Conservation (phyloP, 2,888 invertebrate genomes). For the Trachelus iudaicus region DNA sequence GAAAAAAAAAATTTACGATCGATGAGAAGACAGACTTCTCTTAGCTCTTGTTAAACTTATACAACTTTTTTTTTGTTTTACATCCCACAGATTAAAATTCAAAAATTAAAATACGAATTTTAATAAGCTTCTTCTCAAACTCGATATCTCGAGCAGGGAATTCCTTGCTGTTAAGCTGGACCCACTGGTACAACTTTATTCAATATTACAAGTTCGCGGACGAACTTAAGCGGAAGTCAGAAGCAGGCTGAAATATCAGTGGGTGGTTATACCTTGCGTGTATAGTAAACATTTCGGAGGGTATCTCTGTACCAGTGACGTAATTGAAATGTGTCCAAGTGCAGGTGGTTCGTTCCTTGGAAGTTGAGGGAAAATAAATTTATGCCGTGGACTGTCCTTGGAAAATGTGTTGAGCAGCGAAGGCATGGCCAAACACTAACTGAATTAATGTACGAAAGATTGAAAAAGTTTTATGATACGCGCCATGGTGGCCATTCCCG, state of each 20-base stretch:
- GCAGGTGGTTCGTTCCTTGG: no score
- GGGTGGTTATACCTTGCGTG: background rate
- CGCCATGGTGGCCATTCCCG: background rate
- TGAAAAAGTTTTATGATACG: conserved; percentile 5
- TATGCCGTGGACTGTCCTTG: no score
- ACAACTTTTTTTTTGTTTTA: background rate
- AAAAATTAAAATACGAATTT: background rate
- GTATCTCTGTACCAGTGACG: background rate
- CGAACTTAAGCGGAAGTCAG: background rate
- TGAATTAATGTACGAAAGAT: conserved; percentile 6
- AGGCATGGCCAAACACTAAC: background rate
- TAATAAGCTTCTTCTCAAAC: background rate
- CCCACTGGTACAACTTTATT: background rate
- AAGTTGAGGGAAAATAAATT: no score
- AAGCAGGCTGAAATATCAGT: background rate
- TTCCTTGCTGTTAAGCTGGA: background rate
- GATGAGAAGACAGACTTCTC: background rate
- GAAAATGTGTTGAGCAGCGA: background rate
- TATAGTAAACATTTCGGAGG: background rate
- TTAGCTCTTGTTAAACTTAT: background rate
- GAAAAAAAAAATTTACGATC: background rate
- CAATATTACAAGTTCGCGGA: background rate
- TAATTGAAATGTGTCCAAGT: background rate
- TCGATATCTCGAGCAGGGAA: background rate
- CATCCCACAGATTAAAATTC: background rate